Evolutionary conservation across 2,113 vertebrate genomes (phyloP).

Genomic region (Epinephelus fuscoguttatus): DNA sequence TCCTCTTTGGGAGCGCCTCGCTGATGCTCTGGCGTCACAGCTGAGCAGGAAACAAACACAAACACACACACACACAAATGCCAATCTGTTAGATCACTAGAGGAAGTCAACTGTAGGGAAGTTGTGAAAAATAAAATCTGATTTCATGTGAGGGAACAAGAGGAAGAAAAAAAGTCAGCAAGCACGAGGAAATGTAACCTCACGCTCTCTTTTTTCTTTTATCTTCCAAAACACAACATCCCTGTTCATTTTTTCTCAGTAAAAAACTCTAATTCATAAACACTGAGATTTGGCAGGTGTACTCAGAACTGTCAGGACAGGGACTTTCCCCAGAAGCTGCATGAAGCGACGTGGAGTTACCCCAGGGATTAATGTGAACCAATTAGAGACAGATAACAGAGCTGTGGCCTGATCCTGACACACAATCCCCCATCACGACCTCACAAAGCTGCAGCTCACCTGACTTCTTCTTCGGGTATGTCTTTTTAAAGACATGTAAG

Average conservation of each 20-base stretch:
- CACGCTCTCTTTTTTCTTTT: neutral
- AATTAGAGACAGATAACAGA: slow-evolving; percentile 18
- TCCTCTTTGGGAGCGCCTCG: slow-evolving; percentile 78
- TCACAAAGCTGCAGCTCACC: slow-evolving; percentile 19
- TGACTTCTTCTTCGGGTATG: slow-evolving; percentile 16
- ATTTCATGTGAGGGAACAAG: neutral
- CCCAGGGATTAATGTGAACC: slow-evolving; percentile 52
- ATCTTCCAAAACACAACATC: neutral
- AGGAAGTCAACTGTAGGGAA: neutral
- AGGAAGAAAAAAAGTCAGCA: neutral
- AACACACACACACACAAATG: neutral
- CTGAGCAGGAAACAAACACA: slow-evolving; percentile 45
- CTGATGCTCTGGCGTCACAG: slow-evolving; percentile 62
- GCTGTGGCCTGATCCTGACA: slow-evolving; percentile 6
- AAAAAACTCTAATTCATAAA: neutral
- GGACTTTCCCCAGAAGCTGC: neutral
- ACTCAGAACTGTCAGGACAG: neutral
- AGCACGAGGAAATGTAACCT: slow-evolving; percentile 20
- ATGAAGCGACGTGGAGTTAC: neutral
- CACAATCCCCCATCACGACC: slow-evolving; percentile 3
- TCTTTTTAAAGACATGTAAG: neutral
- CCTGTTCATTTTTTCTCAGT: neutral
- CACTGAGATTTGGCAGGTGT: neutral
- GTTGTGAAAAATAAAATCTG: neutral
- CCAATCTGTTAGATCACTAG: neutral